Conservation (phyloP, 2,888 invertebrate genomes). For the Latrodectus hesperus region DNA sequence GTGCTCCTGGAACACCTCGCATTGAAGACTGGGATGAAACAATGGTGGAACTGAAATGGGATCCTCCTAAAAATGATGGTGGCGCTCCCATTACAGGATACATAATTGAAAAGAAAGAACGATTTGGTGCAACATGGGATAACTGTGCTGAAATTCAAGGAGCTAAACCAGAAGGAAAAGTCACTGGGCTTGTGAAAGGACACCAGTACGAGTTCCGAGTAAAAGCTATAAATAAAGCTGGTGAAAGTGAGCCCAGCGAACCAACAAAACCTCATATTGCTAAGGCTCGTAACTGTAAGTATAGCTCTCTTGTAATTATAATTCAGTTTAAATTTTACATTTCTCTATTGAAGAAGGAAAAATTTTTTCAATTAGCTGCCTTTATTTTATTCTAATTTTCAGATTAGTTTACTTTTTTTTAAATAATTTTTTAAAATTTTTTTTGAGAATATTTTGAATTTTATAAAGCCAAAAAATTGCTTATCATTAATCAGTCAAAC, state of each 20-base stretch:
- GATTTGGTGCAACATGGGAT: constrained; percentile 79
- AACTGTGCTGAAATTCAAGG: constrained; percentile 79
- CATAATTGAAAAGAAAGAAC: constrained; percentile 87
- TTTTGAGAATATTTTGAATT: no score
- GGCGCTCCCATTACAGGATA: constrained; percentile 78
- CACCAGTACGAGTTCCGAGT: constrained; percentile 77
- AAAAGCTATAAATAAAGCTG: constrained; percentile 76
- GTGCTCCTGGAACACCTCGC: constrained; percentile 89
- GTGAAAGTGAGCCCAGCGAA: constrained; percentile 75
- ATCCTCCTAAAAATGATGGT: constrained; percentile 74
- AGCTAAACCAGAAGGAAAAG: constrained; percentile 86
- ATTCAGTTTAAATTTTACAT: constrained; percentile 77
- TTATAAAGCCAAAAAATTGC: no score
- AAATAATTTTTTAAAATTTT: no score
- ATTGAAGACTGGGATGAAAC: constrained; percentile 79
- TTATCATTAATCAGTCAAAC: no score
- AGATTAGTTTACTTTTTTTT: not conserved
- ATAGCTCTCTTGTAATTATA: not conserved
- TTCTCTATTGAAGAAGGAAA: not conserved
- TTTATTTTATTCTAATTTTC: not conserved
- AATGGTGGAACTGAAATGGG: constrained; percentile 89
- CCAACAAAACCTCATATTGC: constrained; percentile 88
- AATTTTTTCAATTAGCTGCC: constrained; percentile 84
- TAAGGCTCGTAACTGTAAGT: constrained; percentile 91
- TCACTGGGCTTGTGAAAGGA: constrained; percentile 89